These are phyloP conservation scores for Saguinus midas DNA, from an alignment of 2,113 vertebrate species.

Conservation along the genomic window DNA sequence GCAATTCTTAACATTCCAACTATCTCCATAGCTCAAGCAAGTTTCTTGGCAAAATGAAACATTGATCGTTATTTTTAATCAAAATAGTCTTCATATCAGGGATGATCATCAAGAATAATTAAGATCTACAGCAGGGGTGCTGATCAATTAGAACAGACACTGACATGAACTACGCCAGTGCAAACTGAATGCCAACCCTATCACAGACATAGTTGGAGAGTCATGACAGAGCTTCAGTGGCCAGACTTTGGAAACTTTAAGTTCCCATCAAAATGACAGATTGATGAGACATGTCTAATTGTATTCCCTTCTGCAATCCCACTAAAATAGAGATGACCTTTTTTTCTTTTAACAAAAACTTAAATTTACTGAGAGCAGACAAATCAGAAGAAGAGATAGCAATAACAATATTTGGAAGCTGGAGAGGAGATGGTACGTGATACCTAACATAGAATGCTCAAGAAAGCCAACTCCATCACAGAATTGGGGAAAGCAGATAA, in stretches of 20 bases:
- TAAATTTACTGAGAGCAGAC: background rate
- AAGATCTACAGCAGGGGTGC: background rate
- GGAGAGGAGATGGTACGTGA: background rate
- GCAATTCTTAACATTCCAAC: background rate
- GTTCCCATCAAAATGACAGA: background rate
- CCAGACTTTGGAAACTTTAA: background rate
- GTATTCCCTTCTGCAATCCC: background rate
- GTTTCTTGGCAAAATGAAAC: background rate
- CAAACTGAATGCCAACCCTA: background rate
- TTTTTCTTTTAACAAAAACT: background rate
- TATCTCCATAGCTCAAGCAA: background rate
- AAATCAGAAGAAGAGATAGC: background rate
- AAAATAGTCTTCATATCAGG: background rate
- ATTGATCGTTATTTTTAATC: background rate
- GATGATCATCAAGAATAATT: background rate
- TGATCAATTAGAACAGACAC: background rate
- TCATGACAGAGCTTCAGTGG: background rate
- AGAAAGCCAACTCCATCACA: background rate
- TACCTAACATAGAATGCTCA: background rate
- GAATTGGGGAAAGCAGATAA: background rate
- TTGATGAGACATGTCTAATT: background rate
- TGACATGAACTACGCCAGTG: fast-evolving
- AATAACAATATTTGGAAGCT: background rate
- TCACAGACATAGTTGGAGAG: background rate
- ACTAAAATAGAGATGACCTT: conserved; percentile 19